These are phyloP conservation scores for Rhabdornis inornatus DNA, from an alignment of 2,113 vertebrate species.

Conservation along the genomic window DNA sequence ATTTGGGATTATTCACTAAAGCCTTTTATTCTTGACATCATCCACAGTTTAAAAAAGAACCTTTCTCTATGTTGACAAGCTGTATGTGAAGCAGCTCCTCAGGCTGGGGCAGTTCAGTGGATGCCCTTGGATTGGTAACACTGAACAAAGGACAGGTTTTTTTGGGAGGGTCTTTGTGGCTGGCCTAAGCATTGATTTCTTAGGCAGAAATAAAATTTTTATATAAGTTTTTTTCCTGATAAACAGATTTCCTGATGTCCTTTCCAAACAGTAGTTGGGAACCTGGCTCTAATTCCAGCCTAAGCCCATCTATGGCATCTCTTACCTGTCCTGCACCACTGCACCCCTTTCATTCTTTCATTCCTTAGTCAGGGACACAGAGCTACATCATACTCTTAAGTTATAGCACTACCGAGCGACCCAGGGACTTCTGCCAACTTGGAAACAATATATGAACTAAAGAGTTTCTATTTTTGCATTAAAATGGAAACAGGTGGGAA, in stretches of 20 bases:
- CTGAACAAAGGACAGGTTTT: not conserved
- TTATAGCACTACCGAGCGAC: not conserved
- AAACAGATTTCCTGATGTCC: not conserved
- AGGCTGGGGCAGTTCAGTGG: not conserved
- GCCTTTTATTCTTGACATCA: not conserved
- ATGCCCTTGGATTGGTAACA: fast-evolving
- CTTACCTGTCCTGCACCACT: not conserved
- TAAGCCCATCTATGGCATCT: not conserved
- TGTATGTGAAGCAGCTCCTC: not conserved
- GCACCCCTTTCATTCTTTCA: not conserved
- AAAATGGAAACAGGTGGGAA: constrained; percentile 72
- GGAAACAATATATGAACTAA: constrained; percentile 49
- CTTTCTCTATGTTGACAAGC: not conserved
- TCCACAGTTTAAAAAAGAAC: not conserved
- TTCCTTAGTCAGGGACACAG: not conserved
- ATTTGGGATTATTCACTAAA: not conserved
- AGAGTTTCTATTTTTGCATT: constrained; percentile 67
- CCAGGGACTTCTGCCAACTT: not conserved
- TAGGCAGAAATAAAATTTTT: not conserved
- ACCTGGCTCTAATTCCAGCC: not conserved
- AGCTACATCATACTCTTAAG: not conserved
- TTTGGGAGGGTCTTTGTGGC: not conserved
- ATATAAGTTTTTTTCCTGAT: not conserved
- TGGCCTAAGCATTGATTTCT: not conserved
- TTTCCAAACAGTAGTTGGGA: not conserved